These are phyloP conservation scores for Trachymyrmex cornetzi DNA, from an alignment of 1,140 invertebrate genomes.

Conservation along the genomic window DNA sequence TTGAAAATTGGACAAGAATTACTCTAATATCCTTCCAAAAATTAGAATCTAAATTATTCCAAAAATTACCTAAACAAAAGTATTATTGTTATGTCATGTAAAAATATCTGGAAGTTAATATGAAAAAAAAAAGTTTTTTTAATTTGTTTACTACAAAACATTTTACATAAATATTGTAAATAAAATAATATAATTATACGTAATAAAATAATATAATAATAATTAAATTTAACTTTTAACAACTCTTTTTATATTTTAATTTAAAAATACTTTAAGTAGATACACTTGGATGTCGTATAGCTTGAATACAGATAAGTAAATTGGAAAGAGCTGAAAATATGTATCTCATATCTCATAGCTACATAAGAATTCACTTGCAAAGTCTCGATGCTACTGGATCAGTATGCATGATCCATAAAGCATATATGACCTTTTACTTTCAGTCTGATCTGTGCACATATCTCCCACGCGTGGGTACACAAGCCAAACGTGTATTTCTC, in stretches of 20 bases:
- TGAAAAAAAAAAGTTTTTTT: neutral
- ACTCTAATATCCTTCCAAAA: neutral
- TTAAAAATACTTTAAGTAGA: neutral
- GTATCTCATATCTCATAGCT: neutral
- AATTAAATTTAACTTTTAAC: neutral
- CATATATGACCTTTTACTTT: slow-evolving; percentile 24
- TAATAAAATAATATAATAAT: neutral
- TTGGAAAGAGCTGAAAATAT: slow-evolving; percentile 6
- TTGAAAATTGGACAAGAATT: neutral
- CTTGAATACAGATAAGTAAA: neutral
- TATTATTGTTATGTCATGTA: neutral
- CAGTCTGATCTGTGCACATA: slow-evolving; percentile 30
- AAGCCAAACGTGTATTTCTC: slow-evolving; percentile 21
- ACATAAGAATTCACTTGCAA: neutral
- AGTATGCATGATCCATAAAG: slow-evolving; percentile 28
- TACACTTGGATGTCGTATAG: neutral
- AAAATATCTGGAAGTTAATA: neutral
- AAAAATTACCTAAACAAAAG: neutral
- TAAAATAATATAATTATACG: neutral
- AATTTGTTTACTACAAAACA: neutral
- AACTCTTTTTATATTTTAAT: neutral
- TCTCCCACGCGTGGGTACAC: slow-evolving; percentile 47
- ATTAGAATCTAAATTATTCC: neutral
- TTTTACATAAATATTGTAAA: neutral
- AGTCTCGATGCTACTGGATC: slow-evolving; percentile 23